Evolutionary conservation across 2,888 invertebrate genomes (phyloP).

Genomic region (Drosophila flavopinicola): DNA sequence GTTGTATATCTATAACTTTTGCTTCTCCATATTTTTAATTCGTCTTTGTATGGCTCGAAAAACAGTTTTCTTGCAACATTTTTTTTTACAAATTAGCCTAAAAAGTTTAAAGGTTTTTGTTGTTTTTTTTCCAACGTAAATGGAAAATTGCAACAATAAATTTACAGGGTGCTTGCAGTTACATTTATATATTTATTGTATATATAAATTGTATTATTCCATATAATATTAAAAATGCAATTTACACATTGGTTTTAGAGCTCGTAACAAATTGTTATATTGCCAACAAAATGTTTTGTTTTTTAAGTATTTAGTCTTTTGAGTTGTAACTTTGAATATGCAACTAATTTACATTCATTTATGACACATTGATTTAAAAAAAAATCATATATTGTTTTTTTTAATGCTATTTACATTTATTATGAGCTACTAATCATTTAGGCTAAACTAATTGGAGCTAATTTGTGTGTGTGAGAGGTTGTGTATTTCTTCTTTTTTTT

Average conservation of each 20-base stretch:
- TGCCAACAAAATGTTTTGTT: constrained; percentile 31
- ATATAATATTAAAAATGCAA: constrained; percentile 59
- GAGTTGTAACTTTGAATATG: constrained; percentile 53
- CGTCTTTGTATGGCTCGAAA: constrained; percentile 14
- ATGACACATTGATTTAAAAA: constrained; percentile 38
- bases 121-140: constrained; percentile 30
- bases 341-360: constrained; percentile 46
- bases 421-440: constrained; percentile 37
- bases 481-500: constrained; percentile 21
- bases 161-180: constrained; percentile 67
- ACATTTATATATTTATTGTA: constrained; percentile 40
- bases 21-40: constrained; percentile 15
- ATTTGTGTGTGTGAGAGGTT: constrained; percentile 34
- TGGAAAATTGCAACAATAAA: constrained; percentile 67
- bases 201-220: constrained; percentile 42
- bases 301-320: constrained; percentile 64
- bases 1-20: constrained; percentile 32
- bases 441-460: constrained; percentile 55
- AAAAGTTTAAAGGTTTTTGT: constrained; percentile 34
- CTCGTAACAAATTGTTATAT: constrained; percentile 23
- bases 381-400: constrained; percentile 7
- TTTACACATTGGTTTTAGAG: constrained; percentile 48
- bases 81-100: constrained; percentile 53
- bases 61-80: constrained; percentile 33
- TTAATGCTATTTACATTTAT: constrained; percentile 40